Evolutionary conservation across 2,888 invertebrate species (phyloP).

Genomic region (Athetis lepigone): DNA sequence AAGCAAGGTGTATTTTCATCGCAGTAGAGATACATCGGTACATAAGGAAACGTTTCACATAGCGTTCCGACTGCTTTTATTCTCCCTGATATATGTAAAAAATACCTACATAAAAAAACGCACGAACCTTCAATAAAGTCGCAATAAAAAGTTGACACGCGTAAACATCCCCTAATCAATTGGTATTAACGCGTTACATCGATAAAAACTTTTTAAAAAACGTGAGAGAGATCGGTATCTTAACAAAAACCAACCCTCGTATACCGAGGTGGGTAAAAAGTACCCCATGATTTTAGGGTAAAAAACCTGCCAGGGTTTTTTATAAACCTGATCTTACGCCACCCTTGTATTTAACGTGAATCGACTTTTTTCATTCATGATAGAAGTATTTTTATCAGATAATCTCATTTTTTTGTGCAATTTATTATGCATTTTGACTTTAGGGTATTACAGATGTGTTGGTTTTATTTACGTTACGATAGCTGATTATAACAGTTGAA

Average conservation of each 20-base stretch:
- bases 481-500: background rate
- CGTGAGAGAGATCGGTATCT: constrained; percentile 87
- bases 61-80: too few relatives aligned
- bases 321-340: constrained; percentile 77
- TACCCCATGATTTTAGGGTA: constrained; percentile 76
- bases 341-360: constrained; percentile 61
- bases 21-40: too few relatives aligned
- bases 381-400: constrained; percentile 43
- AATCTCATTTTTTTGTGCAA: constrained; percentile 40
- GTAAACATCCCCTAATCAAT: constrained; percentile 85
- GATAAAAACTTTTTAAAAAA: constrained; percentile 83
- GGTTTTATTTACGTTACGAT: background rate
- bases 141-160: constrained; percentile 74
- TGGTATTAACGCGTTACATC: constrained; percentile 76
- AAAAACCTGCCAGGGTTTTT: constrained; percentile 82
- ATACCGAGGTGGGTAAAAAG: constrained; percentile 74
- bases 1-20: too few relatives aligned
- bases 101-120: constrained; percentile 16
- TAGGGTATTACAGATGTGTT: constrained; percentile 11
- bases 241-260: constrained; percentile 79
- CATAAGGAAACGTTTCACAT: too few relatives aligned
- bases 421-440: constrained; percentile 27
- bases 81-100: background rate
- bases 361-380: constrained; percentile 63
- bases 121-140: constrained; percentile 20